Evolutionary conservation across 1,140 invertebrate species (phyloP), one percentile per base, ranked within the genome.

Genomic region (Formica exsecta): DNA sequence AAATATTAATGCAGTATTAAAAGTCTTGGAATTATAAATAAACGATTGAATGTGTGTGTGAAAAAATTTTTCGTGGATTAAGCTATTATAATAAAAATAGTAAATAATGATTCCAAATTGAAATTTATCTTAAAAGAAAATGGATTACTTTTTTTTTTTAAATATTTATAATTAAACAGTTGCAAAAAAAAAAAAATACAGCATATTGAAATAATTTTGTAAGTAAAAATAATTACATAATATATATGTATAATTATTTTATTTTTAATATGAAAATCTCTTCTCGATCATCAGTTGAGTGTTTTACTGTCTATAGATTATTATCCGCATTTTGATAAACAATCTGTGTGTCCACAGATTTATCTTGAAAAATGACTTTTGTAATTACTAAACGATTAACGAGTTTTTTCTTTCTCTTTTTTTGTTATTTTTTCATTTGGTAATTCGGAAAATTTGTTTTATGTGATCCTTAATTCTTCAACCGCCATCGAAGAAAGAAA

Each of bases 291-390:
- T 2, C 3, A 8, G 7, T 68, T 4, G 32, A 2, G 9, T 1
- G 44, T 48, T 48, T 48, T 13, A n/a, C 16, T 66, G 22, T 71
- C 32, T 8, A n/a, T 54, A 16, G 8, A 32, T 7, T 64, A 3
- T 48, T 71, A 71, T 71, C 25, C 22, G 41, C n/a, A 70, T 70
- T 70, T 70, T 29, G 44, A 51, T 32, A 73, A 54, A 73, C 32
- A 54, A 36, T n/a, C n/a, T n/a, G 36, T 0, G 8, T 51, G 44
- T 29, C 4, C 9, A 0, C 22, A 54, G 8, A 36, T 57, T 73
- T 73, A 36, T 73, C 19, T n/a, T 22, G 6, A 57, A 57, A n/a
- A 61, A 2, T 11, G 2, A 9, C 11, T 61, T 8, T 25, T 22
- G n/a, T n/a, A n/a, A 11, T 59, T 8, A 74, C 6, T 19, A n/a